These are phyloP conservation scores for Drosophila nannoptera DNA, from an alignment of 1,140 invertebrate genomes.

Conservation along the genomic window DNA sequence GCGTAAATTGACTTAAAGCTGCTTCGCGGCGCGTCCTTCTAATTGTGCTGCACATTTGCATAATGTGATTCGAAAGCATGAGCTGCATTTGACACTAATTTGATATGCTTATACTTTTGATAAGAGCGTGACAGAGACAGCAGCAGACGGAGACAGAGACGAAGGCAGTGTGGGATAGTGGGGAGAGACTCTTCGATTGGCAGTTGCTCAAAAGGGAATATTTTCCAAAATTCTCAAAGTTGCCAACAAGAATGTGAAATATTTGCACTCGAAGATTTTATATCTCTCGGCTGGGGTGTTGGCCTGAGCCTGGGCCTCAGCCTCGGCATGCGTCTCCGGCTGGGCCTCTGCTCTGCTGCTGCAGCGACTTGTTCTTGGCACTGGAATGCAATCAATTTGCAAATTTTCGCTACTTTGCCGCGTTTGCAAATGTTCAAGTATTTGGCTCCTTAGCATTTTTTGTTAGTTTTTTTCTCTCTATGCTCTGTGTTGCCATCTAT, in stretches of 20 bases:
- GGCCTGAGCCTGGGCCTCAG: conserved; percentile 31
- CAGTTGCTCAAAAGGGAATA: conserved; percentile 25
- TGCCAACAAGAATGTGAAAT: conserved; percentile 64
- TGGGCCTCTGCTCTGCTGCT: conserved; percentile 13
- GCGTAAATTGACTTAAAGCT: conserved; percentile 53
- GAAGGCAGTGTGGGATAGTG: neutral
- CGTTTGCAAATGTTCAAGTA: conserved; percentile 75
- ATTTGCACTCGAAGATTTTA: conserved; percentile 55
- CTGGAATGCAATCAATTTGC: conserved; percentile 79
- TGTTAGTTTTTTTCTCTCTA: neutral
- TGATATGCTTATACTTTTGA: conserved; percentile 48
- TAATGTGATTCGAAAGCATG: conserved; percentile 59
- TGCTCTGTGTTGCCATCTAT: conserved; percentile 39
- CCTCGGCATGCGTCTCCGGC: conserved; percentile 2
- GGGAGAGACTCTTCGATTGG: conserved; percentile 21
- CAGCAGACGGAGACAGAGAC: too few species aligned
- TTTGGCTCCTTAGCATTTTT: conserved; percentile 73
- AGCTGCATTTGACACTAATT: conserved; percentile 36
- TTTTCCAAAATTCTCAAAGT: conserved; percentile 54
- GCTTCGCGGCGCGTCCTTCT: conserved; percentile 23
- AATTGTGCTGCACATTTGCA: conserved; percentile 61
- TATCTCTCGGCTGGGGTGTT: too few species aligned
- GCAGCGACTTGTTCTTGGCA: conserved; percentile 44
- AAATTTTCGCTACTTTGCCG: conserved; percentile 78
- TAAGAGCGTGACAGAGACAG: neutral